Evolutionary conservation across 1,140 invertebrate species (phyloP).

Genomic region (Drosophila sp.): DNA sequence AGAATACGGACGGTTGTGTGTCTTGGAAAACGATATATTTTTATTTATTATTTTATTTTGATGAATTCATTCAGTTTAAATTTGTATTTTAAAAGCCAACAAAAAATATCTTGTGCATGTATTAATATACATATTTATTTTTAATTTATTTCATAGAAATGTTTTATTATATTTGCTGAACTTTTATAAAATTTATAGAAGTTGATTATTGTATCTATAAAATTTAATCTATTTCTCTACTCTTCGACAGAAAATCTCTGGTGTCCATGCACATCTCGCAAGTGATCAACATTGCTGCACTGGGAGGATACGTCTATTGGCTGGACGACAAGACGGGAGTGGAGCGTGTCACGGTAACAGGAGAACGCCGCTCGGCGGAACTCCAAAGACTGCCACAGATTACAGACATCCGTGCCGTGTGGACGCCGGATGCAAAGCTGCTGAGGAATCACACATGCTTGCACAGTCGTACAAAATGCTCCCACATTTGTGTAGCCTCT

Average conservation of each 20-base stretch:
- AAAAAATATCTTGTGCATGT: too few relatives aligned
- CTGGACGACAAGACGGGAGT: conserved; percentile 89
- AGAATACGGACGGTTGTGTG: too few relatives aligned
- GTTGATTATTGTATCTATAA: too few relatives aligned
- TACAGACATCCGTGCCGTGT: conserved; percentile 87
- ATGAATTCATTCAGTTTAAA: too few relatives aligned
- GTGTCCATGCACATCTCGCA: conserved; percentile 85
- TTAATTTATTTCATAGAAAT: neutral
- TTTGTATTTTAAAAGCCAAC: too few relatives aligned
- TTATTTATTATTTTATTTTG: too few relatives aligned
- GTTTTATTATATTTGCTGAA: too few relatives aligned
- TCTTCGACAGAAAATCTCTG: conserved; percentile 81
- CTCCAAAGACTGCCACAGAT: conserved; percentile 86
- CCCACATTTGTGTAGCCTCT: conserved; percentile 89
- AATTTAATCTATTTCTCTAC: conserved; percentile 5
- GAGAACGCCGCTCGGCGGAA: conserved; percentile 85
- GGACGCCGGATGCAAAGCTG: conserved; percentile 83
- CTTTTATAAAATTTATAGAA: too few relatives aligned
- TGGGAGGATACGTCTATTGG: conserved; percentile 92
- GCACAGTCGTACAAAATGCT: conserved; percentile 79
- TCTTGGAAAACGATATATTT: too few relatives aligned
- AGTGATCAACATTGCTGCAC: conserved; percentile 88
- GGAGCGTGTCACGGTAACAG: conserved; percentile 85
- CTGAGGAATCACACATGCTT: conserved; percentile 81
- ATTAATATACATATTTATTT: too few relatives aligned